Conservation (phyloP, 2,797 vertebrate genomes). For the Anguilla marmorata region DNA sequence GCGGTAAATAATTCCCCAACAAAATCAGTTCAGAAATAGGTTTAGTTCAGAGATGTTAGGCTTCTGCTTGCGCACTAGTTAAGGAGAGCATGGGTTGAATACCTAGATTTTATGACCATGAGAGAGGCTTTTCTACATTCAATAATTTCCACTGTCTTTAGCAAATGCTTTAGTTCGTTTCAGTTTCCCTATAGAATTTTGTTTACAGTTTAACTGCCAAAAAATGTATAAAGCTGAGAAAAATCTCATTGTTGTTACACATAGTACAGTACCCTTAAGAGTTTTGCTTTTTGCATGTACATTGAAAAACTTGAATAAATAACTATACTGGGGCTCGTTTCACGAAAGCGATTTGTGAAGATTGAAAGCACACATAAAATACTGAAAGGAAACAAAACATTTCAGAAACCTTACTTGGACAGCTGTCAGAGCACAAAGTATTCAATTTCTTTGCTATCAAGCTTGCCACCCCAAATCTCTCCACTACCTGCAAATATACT, state of each 20-base stretch:
- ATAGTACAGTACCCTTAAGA: neutral
- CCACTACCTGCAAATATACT: slow-evolving; percentile 63
- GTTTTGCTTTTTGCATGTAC: neutral
- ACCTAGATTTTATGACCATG: neutral
- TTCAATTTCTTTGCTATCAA: neutral
- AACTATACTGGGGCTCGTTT: neutral
- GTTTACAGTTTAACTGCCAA: neutral
- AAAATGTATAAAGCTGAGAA: neutral
- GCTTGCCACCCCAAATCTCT: slow-evolving; percentile 42
- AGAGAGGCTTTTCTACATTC: neutral
- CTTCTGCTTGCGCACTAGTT: neutral
- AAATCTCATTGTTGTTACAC: neutral
- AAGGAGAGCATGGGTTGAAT: neutral
- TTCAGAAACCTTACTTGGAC: neutral
- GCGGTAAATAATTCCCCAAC: neutral
- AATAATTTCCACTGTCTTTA: neutral
- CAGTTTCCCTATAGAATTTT: neutral
- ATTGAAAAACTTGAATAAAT: neutral
- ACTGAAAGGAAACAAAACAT: neutral
- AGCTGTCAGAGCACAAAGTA: neutral
- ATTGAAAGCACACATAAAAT: neutral
- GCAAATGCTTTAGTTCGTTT: neutral
- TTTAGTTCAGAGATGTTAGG: too few species aligned
- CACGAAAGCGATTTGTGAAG: too few species aligned
- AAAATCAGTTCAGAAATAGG: neutral